phyloP scores from a whole-genome alignment of 2,888 invertebrate species.

The Tetragonisca angustula region DNA sequence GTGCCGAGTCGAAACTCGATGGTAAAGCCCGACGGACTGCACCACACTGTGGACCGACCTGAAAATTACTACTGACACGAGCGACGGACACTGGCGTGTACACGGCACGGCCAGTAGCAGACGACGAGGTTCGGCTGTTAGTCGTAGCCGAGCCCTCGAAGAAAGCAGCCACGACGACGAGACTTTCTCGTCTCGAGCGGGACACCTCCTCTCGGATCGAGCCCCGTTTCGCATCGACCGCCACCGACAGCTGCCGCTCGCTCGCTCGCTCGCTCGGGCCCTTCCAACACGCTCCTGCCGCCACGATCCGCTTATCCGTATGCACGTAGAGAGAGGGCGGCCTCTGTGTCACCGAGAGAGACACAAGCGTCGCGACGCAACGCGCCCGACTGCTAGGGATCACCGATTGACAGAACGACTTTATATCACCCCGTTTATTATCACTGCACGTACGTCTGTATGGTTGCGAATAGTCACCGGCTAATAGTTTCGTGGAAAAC shows the following conservation, averaged over 20 bases:
- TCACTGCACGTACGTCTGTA: not conserved
- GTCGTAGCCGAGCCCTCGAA: conserved; percentile 54
- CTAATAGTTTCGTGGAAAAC: too few species aligned
- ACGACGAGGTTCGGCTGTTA: conserved; percentile 19
- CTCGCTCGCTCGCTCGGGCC: conserved; percentile 46
- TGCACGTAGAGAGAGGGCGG: conserved; percentile 44
- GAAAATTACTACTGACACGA: conserved; percentile 62
- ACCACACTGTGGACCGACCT: conserved; percentile 67
- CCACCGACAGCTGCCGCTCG: conserved; percentile 60
- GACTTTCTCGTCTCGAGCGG: conserved; percentile 41
- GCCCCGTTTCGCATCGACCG: conserved; percentile 44
- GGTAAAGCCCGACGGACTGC: conserved; percentile 29
- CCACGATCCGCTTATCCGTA: conserved; percentile 59
- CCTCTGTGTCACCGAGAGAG: not conserved
- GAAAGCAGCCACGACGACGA: conserved; percentile 27
- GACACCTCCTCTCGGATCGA: conserved; percentile 31
- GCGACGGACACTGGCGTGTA: conserved; percentile 30
- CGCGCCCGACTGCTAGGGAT: conserved; percentile 9
- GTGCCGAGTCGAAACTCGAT: conserved; percentile 44
- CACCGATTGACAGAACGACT: conserved; percentile 35
- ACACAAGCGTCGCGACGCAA: conserved; percentile 10
- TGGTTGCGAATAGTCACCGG: too few species aligned
- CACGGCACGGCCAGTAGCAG: conserved; percentile 22
- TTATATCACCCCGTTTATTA: conserved; percentile 29
- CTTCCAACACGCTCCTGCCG: conserved; percentile 54